These are phyloP conservation scores for Pasiphila rectangulata DNA, from an alignment of 2,888 invertebrate species.

Conservation along the genomic window DNA sequence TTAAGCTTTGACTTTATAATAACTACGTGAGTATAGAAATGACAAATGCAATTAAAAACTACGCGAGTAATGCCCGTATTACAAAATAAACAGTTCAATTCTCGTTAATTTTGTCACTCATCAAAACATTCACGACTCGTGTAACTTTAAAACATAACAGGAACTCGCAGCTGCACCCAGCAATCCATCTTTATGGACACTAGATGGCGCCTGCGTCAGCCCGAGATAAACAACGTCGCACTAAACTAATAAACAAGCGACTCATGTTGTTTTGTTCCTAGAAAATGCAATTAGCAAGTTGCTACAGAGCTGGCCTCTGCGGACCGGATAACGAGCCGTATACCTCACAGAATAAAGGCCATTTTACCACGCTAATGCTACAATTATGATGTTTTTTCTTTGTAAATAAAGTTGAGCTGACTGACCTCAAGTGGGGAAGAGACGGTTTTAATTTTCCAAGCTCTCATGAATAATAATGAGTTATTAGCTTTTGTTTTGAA, in stretches of 20 bases:
- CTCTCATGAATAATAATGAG: slow-evolving; percentile 2
- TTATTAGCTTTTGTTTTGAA: neutral
- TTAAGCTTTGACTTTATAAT: too few relatives aligned
- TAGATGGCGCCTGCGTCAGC: slow-evolving; percentile 15
- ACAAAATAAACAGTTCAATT: too few relatives aligned
- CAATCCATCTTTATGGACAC: slow-evolving; percentile 17
- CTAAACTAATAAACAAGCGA: slow-evolving; percentile 28
- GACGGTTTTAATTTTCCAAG: slow-evolving; percentile 1
- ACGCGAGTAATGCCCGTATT: too few relatives aligned
- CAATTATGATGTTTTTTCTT: slow-evolving; percentile 17
- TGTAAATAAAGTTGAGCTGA: slow-evolving; percentile 19
- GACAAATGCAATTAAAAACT: too few relatives aligned
- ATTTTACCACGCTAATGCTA: slow-evolving; percentile 10
- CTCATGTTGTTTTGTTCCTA: slow-evolving; percentile 30
- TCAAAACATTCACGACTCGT: too few relatives aligned
- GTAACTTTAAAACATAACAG: too few relatives aligned
- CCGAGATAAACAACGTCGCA: slow-evolving; percentile 23
- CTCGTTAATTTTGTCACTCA: too few relatives aligned
- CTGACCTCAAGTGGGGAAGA: slow-evolving; percentile 14
- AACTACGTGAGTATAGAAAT: too few relatives aligned
- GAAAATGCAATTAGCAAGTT: slow-evolving; percentile 33
- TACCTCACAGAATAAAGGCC: slow-evolving; percentile 10
- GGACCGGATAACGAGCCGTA: slow-evolving; percentile 20
- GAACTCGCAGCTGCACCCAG: slow-evolving; percentile 3
- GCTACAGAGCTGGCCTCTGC: slow-evolving; percentile 14